Evolutionary conservation across 2,797 vertebrate species (phyloP), one percentile per base, ranked within the genome.

Genomic region (Chloroceryle inda): DNA sequence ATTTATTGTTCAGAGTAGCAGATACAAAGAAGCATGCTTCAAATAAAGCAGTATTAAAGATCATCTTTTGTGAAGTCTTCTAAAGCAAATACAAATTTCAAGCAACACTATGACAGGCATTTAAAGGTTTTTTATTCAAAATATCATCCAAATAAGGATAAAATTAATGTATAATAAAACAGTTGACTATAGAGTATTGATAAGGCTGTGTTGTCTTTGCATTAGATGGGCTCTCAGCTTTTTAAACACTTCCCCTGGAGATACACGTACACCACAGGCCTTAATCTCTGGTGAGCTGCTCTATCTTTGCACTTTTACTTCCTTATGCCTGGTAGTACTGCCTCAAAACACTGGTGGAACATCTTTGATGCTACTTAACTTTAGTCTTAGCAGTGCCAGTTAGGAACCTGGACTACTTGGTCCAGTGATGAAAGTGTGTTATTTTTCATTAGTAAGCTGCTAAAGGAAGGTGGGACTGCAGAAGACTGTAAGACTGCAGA

Each of bases 41-140:
- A 91, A 95, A 94, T 94, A 96, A 95, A 94, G n/a, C 18, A 42
- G 21, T 72, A 59, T 91, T 91, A 91, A 93, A 85, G 13, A 31
- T 96, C 31, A 23, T 59, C 23, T 69, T 85, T 37, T 49, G 44
- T 76, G 79, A 77, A 66, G 58, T 33, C 18, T 2, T 89, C 37
- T 78, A 75, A 86, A 90, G 44, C 13, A 73, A 82, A 11, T 1
- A 42, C 27, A 6, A 91, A 72, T 7, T 81, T 69, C 58, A 88
- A 78, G 78, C 33, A 89, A 33, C 26, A 85, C 7, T 63, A 52
- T n/a, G 13, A 52, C 13, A 68, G 45, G 21, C 16, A 31, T 88
- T 75, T 72, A 8, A 85, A 88, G 10, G 44, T 2, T 64, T 82
- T 96, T 92, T 89, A 92, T 95, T 94, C 16, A 92, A 85, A 82